These are phyloP conservation scores for Rhombomys opimus DNA, from an alignment of 2,113 vertebrate species.

Conservation along the genomic window DNA sequence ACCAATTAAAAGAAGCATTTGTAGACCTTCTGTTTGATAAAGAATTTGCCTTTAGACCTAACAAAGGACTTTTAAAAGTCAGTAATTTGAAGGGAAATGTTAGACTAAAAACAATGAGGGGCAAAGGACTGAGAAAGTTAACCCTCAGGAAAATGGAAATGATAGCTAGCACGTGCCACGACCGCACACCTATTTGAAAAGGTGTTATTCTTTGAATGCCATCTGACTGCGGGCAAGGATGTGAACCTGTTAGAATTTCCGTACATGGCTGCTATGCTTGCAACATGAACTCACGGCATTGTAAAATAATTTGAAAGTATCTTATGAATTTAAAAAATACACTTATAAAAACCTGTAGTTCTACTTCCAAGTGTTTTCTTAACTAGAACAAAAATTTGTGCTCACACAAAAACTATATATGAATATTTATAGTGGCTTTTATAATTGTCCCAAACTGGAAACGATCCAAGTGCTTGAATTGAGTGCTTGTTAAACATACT, in stretches of 20 bases:
- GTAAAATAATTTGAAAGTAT: slow-evolving; percentile 31
- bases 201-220: background rate
- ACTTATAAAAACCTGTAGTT: slow-evolving; percentile 13
- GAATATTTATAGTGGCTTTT: slow-evolving; percentile 57
- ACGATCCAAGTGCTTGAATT: slow-evolving; percentile 29
- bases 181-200: background rate
- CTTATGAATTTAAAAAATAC: slow-evolving; percentile 50
- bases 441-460: slow-evolving; percentile 57
- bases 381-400: slow-evolving; percentile 45
- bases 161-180: background rate
- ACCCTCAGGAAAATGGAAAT: slow-evolving; percentile 1
- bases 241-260: background rate
- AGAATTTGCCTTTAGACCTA: background rate
- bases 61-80: background rate
- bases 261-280: background rate
- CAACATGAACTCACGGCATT: background rate
- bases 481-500: slow-evolving; percentile 21
- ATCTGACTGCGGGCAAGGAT: background rate
- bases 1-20: background rate
- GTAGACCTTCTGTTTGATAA: background rate
- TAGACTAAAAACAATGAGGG: background rate
- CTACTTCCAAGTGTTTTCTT: slow-evolving; percentile 53
- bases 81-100: background rate
- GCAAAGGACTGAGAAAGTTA: background rate
- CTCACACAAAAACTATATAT: slow-evolving; percentile 34